Conservation (phyloP, 2,113 vertebrate genomes). For the Aphelocoma coerulescens region DNA sequence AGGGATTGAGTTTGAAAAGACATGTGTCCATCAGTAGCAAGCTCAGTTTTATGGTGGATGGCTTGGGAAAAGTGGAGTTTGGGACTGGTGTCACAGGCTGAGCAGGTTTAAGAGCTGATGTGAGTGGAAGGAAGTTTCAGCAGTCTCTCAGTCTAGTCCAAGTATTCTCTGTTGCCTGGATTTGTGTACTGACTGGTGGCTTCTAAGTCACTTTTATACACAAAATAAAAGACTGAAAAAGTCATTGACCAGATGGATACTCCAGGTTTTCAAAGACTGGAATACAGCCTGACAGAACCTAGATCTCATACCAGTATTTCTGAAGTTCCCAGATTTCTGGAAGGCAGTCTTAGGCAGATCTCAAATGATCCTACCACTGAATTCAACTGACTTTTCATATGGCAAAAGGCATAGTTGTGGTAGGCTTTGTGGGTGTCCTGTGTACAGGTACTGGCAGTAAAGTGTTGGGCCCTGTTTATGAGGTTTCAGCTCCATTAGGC, state of each 20-base stretch:
- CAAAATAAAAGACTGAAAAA: not conserved
- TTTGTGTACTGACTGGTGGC: not conserved
- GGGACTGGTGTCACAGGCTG: not conserved
- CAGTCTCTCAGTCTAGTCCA: not conserved
- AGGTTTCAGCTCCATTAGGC: not conserved
- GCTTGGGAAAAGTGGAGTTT: not conserved
- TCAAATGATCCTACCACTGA: not conserved
- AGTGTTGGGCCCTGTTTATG: not conserved
- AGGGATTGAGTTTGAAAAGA: not conserved
- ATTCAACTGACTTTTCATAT: not conserved
- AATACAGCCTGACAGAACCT: not conserved
- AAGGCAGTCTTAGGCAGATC: not conserved
- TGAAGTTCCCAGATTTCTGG: not conserved
- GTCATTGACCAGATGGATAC: no score
- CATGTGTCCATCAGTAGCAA: not conserved
- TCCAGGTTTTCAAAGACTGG: not conserved
- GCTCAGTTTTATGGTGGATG: not conserved
- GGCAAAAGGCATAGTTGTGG: not conserved
- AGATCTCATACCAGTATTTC: not conserved
- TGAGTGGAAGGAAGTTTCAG: not conserved
- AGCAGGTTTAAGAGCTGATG: not conserved
- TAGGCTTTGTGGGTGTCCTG: not conserved
- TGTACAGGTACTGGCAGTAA: accelerated
- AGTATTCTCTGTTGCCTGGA: not conserved
- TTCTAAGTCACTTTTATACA: not conserved